These are phyloP conservation scores for Phymanthus crucifer DNA, from an alignment of 92 coral and sea anemone genomes.

Conservation along the genomic window DNA sequence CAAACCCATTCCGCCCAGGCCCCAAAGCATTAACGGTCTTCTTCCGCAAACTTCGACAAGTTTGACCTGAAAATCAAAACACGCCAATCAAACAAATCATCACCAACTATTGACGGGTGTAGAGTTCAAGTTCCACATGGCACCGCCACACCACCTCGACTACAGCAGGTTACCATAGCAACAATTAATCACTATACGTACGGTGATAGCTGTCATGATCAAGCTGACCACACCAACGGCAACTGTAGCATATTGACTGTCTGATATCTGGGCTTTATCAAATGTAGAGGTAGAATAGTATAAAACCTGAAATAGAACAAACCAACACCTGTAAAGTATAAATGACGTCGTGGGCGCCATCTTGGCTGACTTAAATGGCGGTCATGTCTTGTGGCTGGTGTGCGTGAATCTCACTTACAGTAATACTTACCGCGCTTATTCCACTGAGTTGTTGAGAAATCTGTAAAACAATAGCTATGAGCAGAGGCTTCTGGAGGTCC, in stretches of 20 bases:
- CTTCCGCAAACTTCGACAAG: slow-evolving; percentile 84
- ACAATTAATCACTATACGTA: slow-evolving; percentile 49
- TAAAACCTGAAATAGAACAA: slow-evolving; percentile 62
- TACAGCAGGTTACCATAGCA: neutral
- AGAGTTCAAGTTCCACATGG: no score
- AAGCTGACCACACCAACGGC: slow-evolving; percentile 78
- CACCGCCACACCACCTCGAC: no score
- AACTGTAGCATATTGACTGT: slow-evolving; percentile 74
- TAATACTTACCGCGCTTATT: slow-evolving; percentile 81
- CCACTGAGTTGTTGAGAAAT: slow-evolving; percentile 93
- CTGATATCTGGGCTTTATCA: slow-evolving; percentile 68
- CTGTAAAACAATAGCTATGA: slow-evolving; percentile 82
- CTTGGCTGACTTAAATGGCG: no score
- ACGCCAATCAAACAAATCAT: no score
- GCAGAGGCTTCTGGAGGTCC: slow-evolving; percentile 70
- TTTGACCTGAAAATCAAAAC: slow-evolving; percentile 57
- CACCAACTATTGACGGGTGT: no score
- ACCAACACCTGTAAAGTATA: neutral
- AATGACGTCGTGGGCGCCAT: no score
- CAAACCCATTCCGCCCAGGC: slow-evolving; percentile 77
- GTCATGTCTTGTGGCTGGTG: no score
- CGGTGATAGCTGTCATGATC: slow-evolving; percentile 76
- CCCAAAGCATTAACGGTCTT: slow-evolving; percentile 71
- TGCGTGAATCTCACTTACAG: no score
- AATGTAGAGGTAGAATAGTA: slow-evolving; percentile 90